These are phyloP conservation scores for Scrobipalpa atriplicella DNA, from an alignment of 2,888 invertebrate species.

Conservation along the genomic window DNA sequence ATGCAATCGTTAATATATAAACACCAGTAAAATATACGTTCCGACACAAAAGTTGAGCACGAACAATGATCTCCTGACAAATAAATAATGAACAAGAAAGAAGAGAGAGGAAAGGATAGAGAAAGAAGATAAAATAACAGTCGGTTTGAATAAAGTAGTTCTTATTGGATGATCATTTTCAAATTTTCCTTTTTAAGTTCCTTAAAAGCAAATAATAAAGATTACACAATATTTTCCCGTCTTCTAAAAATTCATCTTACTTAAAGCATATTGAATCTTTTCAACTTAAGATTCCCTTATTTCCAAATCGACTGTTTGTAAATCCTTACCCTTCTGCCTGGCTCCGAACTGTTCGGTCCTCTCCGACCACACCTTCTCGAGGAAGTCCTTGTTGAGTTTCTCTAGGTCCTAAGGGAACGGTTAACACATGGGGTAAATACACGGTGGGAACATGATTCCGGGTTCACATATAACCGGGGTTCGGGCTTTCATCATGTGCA, in stretches of 20 bases:
- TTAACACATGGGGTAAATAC: slow-evolving; percentile 71
- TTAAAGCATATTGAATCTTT: too few relatives aligned
- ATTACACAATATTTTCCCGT: too few relatives aligned
- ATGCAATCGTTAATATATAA: slow-evolving; percentile 12
- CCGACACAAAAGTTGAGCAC: background rate
- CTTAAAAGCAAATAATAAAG: too few relatives aligned
- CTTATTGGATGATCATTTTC: background rate
- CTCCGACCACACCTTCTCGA: slow-evolving; percentile 95
- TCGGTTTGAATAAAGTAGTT: background rate
- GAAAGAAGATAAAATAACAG: background rate
- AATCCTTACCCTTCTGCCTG: slow-evolving; percentile 93
- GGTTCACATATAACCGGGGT: slow-evolving; percentile 25
- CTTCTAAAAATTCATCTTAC: too few relatives aligned
- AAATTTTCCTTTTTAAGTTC: too few relatives aligned
- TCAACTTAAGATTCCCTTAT: too few relatives aligned
- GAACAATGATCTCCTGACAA: background rate
- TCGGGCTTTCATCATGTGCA: slow-evolving; percentile 26
- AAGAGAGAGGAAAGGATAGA: background rate
- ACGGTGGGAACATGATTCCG: slow-evolving; percentile 30
- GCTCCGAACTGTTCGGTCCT: slow-evolving; percentile 93
- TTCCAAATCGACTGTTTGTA: slow-evolving; percentile 30
- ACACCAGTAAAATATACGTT: background rate
- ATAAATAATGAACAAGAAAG: slow-evolving; percentile 4
- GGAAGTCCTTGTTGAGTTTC: slow-evolving; percentile 90
- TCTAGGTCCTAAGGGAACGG: slow-evolving; percentile 90